Evolutionary conservation across 2,797 vertebrate species (phyloP), one percentile per base, ranked within the genome.

Genomic region (Danio kyathit): DNA sequence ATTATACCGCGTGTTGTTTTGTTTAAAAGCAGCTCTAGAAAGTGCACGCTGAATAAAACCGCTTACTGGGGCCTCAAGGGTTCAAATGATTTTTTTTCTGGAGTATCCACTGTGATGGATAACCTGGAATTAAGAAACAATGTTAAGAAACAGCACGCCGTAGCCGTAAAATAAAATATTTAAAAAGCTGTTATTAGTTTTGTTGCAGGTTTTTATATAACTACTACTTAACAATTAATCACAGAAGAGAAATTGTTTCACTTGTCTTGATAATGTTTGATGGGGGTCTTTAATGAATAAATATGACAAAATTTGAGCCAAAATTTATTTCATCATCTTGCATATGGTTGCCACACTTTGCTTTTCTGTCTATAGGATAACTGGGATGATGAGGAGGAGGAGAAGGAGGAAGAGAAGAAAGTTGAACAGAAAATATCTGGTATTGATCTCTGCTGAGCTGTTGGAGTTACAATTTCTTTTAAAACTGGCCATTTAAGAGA

Each of bases 341-440:
- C 17, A 12, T 49, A 54, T 10, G 29, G 0, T 38, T 11, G 41
- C 2, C 6, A 52, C 17, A 11, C 0, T 14, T 48, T 13, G 54
- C 7, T 66, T 82, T 51, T 81, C 79, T 21, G 56, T 88, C 88
- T 69, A 17, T 80, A 99, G 98, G 98, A 99, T 88, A 99, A 99
- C 88, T 99, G 98, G 98, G 98, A 99, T 90, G 97, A 99, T 88
- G 98, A 99, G 2, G 96, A 97, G 0, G 94, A 95, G 0, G 52
- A 84, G 54, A 29, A 81, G 44, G 79, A 44, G 41, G 88, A 90
- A 0, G 93, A 91, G 83, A 94, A 96, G 90, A 95, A 96, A 84
- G 91, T 87, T 84, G 89, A 92, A 10, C 86, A 92, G 82, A 88
- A 94, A 82, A 96, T 95, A 89, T 72, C 91, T 89, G 97, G 97